Conservation (phyloP, 2,113 vertebrate species). For the Siniperca chuatsi region DNA sequence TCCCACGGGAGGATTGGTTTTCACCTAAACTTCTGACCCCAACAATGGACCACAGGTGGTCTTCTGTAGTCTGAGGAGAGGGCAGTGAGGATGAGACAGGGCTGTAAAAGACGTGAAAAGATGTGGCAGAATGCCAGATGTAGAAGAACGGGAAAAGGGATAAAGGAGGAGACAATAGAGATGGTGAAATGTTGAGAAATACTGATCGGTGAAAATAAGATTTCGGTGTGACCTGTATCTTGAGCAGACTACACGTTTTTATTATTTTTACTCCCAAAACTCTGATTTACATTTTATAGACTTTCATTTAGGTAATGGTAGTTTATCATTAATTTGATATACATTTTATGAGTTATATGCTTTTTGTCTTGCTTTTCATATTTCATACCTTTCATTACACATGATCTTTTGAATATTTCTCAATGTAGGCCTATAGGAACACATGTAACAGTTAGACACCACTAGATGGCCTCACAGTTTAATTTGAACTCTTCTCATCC, state of each 20-base stretch:
- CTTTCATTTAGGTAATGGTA: neutral
- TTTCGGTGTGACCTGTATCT: neutral
- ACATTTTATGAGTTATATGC: neutral
- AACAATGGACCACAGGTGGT: conserved; percentile 49
- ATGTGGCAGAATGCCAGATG: neutral
- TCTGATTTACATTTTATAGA: neutral
- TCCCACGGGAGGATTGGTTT: conserved; percentile 67
- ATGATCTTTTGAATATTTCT: neutral
- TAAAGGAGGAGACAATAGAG: neutral
- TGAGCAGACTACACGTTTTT: neutral
- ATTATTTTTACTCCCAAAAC: neutral
- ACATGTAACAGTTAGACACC: conserved; percentile 12
- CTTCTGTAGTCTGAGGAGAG: neutral
- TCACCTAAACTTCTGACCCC: conserved; percentile 72
- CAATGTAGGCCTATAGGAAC: neutral
- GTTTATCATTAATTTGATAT: neutral
- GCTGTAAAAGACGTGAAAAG: neutral
- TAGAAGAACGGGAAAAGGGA: neutral
- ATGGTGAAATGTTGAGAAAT: neutral
- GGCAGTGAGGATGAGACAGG: neutral
- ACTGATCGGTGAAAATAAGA: neutral
- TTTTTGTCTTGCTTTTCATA: neutral
- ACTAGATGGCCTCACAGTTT: conserved; percentile 62
- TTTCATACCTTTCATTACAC: neutral
- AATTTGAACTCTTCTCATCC: neutral